These are phyloP conservation scores for Tortricodes alternella DNA, from an alignment of 2,888 invertebrate genomes.

Conservation along the genomic window DNA sequence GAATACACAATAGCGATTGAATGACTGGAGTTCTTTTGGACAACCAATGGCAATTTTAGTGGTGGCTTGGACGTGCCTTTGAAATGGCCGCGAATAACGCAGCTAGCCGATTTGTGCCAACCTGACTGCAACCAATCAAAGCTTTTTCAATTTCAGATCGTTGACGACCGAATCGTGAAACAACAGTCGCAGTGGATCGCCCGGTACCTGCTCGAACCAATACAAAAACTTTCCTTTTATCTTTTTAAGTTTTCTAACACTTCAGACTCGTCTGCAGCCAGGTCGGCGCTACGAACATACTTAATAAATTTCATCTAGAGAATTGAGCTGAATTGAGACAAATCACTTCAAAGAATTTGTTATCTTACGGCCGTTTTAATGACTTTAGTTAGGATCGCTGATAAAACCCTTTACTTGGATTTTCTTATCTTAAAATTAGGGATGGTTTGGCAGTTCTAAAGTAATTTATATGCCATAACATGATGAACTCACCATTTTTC, in stretches of 20 bases:
- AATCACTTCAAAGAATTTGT: slow-evolving; percentile 58
- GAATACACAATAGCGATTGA: slow-evolving; percentile 8
- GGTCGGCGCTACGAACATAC: slow-evolving; percentile 6
- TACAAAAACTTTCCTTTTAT: slow-evolving; percentile 19
- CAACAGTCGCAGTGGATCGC: slow-evolving; percentile 55
- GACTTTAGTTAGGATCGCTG: slow-evolving; percentile 61
- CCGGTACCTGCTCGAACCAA: slow-evolving; percentile 22
- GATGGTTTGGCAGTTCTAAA: slow-evolving; percentile 47
- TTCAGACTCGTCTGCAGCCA: slow-evolving; percentile 6
- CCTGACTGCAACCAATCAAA: slow-evolving; percentile 65
- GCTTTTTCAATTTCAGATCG: slow-evolving; percentile 67
- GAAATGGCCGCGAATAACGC: slow-evolving; percentile 49
- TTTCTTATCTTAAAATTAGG: slow-evolving; percentile 58
- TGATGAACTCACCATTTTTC: not conserved
- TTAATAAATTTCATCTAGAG: slow-evolving; percentile 37
- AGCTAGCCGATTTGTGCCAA: slow-evolving; percentile 54
- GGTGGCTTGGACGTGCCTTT: slow-evolving; percentile 54
- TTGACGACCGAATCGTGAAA: slow-evolving; percentile 56
- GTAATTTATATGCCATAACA: slow-evolving; percentile 23
- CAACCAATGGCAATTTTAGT: slow-evolving; percentile 49
- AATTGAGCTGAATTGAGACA: slow-evolving; percentile 50
- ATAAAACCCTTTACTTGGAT: slow-evolving; percentile 62
- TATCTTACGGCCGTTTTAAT: slow-evolving; percentile 67
- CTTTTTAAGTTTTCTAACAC: slow-evolving; percentile 13
- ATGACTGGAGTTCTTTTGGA: slow-evolving; percentile 39